A percentile compares a stretch with the other conserved stretches of the same genome.
These are phyloP conservation scores for Patagioenas fasciata DNA, from an alignment of 2,113 vertebrate genomes.

Conservation along the genomic window DNA sequence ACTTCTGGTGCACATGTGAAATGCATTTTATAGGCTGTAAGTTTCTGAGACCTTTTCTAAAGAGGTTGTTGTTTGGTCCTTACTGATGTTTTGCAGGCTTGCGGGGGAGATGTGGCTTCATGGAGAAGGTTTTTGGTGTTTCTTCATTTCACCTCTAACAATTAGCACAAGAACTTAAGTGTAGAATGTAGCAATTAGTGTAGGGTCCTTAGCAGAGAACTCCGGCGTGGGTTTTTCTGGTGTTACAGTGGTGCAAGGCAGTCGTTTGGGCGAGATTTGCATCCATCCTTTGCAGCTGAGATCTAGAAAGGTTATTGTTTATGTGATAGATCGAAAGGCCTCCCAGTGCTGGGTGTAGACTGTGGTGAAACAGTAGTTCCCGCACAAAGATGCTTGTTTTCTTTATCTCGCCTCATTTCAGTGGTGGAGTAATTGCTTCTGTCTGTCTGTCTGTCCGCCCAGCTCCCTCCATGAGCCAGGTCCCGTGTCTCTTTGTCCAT, in stretches of 20 bases:
- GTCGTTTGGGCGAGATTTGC: no score
- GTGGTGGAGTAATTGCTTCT: neutral
- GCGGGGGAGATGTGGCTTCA: neutral
- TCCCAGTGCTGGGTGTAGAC: neutral
- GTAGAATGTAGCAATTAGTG: neutral
- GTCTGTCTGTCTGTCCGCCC: neutral
- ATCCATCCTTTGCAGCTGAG: neutral
- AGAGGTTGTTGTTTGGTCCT: neutral
- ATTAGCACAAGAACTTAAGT: neutral
- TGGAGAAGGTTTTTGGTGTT: neutral
- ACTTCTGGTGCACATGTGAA: neutral
- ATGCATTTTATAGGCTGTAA: neutral
- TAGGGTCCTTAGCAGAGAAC: neutral
- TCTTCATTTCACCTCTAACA: neutral
- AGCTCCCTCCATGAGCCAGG: neutral
- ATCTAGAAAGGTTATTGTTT: no score
- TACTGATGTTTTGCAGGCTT: fast-evolving
- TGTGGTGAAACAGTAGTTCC: neutral
- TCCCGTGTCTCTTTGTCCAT: neutral
- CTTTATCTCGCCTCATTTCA: neutral
- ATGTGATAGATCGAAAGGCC: neutral
- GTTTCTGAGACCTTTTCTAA: neutral
- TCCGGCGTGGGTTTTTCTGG: neutral
- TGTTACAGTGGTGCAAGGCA: no score
- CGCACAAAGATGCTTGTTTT: neutral